Evolutionary conservation across 53 echinoderm and acorn worm species (phyloP).

Genomic region (Paelopatides confundens): DNA sequence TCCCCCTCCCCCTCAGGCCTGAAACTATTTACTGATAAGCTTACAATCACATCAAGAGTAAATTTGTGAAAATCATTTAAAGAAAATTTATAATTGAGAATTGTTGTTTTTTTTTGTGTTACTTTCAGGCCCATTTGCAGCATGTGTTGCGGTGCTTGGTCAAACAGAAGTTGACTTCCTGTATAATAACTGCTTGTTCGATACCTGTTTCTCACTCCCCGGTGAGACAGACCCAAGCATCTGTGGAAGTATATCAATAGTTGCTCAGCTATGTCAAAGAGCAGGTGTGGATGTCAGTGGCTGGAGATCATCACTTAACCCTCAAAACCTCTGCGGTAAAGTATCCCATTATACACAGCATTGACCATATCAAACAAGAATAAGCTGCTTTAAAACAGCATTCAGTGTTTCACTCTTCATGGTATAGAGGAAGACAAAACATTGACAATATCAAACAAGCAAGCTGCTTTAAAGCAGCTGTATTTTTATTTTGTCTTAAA

Average conservation of each 20-base stretch:
- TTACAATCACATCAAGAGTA: no score
- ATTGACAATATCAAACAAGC: no score
- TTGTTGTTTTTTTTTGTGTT: not conserved
- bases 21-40: no score
- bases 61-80: no score
- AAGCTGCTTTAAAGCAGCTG: no score
- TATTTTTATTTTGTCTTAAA: no score
- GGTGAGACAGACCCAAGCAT: not conserved
- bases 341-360: not conserved
- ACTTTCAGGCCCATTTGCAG: constrained; percentile 1
- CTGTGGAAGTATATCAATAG: not conserved
- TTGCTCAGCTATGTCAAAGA: not conserved
- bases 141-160: not conserved
- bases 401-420: no score
- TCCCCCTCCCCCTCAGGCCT: no score
- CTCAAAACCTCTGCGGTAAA: not conserved
- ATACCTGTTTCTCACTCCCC: not conserved
- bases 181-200: not conserved
- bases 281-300: not conserved
- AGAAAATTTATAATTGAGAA: no score
- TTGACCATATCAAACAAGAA: no score
- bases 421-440: no score
- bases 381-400: no score
- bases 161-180: not conserved
- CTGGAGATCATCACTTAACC: not conserved